Evolutionary conservation across 2,888 invertebrate species (phyloP).

Genomic region (Archips crataeganus): DNA sequence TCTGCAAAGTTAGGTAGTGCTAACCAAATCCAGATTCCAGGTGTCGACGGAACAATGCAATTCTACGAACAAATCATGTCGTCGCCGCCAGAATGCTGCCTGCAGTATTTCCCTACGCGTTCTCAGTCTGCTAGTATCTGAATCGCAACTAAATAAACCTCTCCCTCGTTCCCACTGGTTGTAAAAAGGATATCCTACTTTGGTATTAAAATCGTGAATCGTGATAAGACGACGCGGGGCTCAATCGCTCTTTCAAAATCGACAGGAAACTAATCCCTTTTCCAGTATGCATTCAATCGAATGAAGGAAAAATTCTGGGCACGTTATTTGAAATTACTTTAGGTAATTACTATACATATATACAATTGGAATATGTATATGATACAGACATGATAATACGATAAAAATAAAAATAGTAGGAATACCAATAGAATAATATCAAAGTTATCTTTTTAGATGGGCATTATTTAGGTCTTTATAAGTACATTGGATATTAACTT

Average conservation of each 20-base stretch:
- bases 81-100: slow-evolving; percentile 48
- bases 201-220: slow-evolving; percentile 9
- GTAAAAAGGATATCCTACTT: slow-evolving; percentile 3
- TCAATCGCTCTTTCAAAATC: slow-evolving; percentile 29
- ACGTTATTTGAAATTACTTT: neutral
- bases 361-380: no score
- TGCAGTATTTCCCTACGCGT: slow-evolving; percentile 42
- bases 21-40: slow-evolving; percentile 79
- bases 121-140: slow-evolving; percentile 13
- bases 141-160: slow-evolving; percentile 1
- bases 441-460: no score
- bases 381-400: no score
- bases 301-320: neutral
- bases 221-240: neutral
- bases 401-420: no score
- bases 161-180: slow-evolving; percentile 8
- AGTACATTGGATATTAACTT: neutral
- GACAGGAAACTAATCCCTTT: slow-evolving; percentile 47
- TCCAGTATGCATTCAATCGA: slow-evolving; percentile 37
- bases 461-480: no score
- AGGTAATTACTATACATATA: neutral
- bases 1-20: slow-evolving; percentile 53
- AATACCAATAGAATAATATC: no score
- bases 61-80: slow-evolving; percentile 74
- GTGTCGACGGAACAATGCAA: slow-evolving; percentile 79